Conservation (phyloP, 1,140 invertebrate species). For the Cotesia chilonis region DNA sequence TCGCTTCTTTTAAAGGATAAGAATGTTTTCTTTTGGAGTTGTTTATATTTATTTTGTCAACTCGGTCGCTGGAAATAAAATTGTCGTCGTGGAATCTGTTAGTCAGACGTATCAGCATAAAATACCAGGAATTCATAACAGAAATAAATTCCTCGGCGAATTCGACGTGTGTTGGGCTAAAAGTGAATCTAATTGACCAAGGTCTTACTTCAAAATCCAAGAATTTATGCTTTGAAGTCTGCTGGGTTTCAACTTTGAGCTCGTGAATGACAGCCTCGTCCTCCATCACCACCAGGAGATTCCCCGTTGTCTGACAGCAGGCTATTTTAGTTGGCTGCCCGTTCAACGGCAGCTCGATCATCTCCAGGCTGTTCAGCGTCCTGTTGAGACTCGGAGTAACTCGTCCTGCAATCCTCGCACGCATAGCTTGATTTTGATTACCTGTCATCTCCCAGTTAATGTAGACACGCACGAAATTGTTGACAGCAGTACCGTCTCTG, state of each 20-base stretch:
- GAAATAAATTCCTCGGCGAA: slow-evolving; percentile 71
- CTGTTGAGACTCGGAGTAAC: slow-evolving; percentile 72
- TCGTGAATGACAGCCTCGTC: slow-evolving; percentile 68
- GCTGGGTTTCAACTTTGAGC: slow-evolving; percentile 71
- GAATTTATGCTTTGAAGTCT: slow-evolving; percentile 71
- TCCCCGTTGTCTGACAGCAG: slow-evolving; percentile 73
- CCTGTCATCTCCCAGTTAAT: slow-evolving; percentile 69
- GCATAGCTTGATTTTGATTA: slow-evolving; percentile 70
- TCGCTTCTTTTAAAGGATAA: background rate
- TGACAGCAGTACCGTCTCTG: slow-evolving; percentile 64
- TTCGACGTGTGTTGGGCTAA: slow-evolving; percentile 64
- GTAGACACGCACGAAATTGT: slow-evolving; percentile 72
- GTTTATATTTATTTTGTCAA: slow-evolving; percentile 53
- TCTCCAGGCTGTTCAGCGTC: slow-evolving; percentile 70
- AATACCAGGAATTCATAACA: slow-evolving; percentile 60
- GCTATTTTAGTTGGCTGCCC: slow-evolving; percentile 68
- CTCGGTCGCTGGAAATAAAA: slow-evolving; percentile 48
- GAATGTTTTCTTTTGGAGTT: slow-evolving; percentile 47
- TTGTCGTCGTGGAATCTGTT: slow-evolving; percentile 62
- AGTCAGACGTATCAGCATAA: slow-evolving; percentile 53
- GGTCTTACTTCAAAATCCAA: slow-evolving; percentile 72
- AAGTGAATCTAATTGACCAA: slow-evolving; percentile 66
- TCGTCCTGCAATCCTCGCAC: slow-evolving; percentile 75
- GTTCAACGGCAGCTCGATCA: slow-evolving; percentile 74
- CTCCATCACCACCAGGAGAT: slow-evolving; percentile 69